Percentiles rank a stretch among this genome's conserved stretches.
These are phyloP conservation scores for Automeris io DNA, from an alignment of 2,888 invertebrate species.

Conservation along the genomic window DNA sequence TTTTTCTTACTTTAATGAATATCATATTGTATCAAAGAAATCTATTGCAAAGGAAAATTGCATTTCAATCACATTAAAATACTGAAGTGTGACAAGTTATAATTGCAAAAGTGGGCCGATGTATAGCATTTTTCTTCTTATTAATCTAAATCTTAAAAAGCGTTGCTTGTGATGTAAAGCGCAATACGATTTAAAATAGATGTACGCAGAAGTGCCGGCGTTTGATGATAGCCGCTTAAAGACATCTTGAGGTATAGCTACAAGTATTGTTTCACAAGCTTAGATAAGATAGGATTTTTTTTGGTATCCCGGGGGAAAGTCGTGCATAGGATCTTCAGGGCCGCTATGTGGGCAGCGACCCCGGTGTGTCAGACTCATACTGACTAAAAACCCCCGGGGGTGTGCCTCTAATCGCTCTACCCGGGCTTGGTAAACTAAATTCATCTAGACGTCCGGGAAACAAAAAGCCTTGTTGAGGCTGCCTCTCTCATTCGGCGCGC, in stretches of 20 bases:
- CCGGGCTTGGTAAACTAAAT: too few relatives aligned
- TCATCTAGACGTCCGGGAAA: too few relatives aligned
- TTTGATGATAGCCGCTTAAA: slow-evolving; percentile 3
- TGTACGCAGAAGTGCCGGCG: slow-evolving; percentile 9
- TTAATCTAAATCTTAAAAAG: slow-evolving; percentile 9
- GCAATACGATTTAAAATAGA: slow-evolving; percentile 6
- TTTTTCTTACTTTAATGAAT: too few relatives aligned
- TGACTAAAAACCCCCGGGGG: too few relatives aligned
- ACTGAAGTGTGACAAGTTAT: neutral
- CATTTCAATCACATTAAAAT: neutral
- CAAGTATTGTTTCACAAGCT: neutral
- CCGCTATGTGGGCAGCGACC: too few relatives aligned
- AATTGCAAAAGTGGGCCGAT: neutral
- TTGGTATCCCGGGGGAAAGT: too few relatives aligned
- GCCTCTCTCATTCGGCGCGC: too few relatives aligned
- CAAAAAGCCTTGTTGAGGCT: too few relatives aligned
- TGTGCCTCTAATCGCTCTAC: too few relatives aligned
- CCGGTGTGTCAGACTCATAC: too few relatives aligned
- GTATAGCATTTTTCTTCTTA: slow-evolving; percentile 5
- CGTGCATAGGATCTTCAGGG: too few relatives aligned
- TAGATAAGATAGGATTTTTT: neutral
- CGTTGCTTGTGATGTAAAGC: slow-evolving; percentile 5
- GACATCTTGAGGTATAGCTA: neutral
- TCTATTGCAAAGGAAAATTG: neutral
- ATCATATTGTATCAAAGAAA: too few relatives aligned